Conservation (phyloP, 2,888 invertebrate species). For the Sabellastarte sp. region DNA sequence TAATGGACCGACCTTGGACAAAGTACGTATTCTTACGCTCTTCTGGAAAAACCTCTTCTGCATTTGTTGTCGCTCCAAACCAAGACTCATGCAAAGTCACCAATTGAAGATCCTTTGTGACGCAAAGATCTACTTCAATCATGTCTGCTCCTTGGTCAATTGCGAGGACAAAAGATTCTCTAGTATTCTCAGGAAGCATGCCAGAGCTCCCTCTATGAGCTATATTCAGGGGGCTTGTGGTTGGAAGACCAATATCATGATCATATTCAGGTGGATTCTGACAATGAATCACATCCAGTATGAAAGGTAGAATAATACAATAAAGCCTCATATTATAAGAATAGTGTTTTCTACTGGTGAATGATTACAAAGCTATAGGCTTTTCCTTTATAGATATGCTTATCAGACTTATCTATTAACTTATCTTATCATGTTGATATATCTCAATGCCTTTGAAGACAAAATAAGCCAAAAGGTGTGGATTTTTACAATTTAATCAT, state of each 20-base stretch:
- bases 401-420: no score
- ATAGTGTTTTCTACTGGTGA: no score
- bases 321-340: no score
- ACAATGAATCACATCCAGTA: no score
- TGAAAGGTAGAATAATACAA: no score
- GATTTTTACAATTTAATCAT: no score
- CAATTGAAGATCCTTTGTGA: slow-evolving; percentile 28
- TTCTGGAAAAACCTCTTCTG: slow-evolving; percentile 14
- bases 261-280: slow-evolving; percentile 11
- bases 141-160: slow-evolving; percentile 32
- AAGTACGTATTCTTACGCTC: slow-evolving; percentile 11
- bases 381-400: no score
- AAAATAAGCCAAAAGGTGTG: no score
- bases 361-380: no score
- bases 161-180: slow-evolving; percentile 23
- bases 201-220: slow-evolving; percentile 35
- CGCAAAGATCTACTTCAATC: slow-evolving; percentile 31
- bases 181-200: slow-evolving; percentile 32
- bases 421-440: no score
- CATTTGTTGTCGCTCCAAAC: slow-evolving; percentile 27
- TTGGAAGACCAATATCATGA: slow-evolving; percentile 17
- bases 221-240: slow-evolving; percentile 28
- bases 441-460: no score
- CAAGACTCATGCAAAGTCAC: slow-evolving; percentile 28
- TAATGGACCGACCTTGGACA: slow-evolving; percentile 10